A percentile compares a stretch with the other conserved stretches of the same genome.
These are phyloP conservation scores for Volucella bombylans DNA, from an alignment of 2,888 invertebrate genomes.

Conservation along the genomic window DNA sequence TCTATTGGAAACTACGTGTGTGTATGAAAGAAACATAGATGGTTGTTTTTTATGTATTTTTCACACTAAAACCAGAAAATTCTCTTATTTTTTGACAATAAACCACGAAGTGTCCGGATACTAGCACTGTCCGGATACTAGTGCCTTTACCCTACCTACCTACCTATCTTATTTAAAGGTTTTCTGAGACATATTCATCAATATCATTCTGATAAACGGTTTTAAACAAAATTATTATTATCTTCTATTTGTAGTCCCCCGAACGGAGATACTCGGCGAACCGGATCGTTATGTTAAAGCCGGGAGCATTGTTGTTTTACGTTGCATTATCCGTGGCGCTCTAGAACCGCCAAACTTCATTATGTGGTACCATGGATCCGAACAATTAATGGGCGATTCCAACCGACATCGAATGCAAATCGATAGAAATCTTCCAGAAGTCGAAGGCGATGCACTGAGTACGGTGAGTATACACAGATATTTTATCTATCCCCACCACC, in stretches of 20 bases:
- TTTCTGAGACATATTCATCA: too few species aligned
- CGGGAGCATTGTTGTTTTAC: conserved; percentile 93
- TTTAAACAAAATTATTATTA: neutral
- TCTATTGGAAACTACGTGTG: too few species aligned
- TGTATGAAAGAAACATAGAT: too few species aligned
- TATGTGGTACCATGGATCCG: conserved; percentile 92
- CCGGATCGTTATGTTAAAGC: conserved; percentile 95
- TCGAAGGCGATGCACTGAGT: conserved; percentile 80
- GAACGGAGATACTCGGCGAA: conserved; percentile 94
- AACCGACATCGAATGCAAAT: conserved; percentile 81
- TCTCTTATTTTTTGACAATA: too few species aligned
- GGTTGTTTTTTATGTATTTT: too few species aligned
- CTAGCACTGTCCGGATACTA: too few species aligned
- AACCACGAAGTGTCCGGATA: too few species aligned
- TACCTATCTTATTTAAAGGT: too few species aligned
- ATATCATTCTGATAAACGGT: too few species aligned
- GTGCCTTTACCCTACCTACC: too few species aligned
- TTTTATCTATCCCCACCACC: neutral
- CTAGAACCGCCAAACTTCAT: conserved; percentile 96
- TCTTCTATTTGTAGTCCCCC: conserved; percentile 87
- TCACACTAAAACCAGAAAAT: too few species aligned
- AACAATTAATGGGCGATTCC: conserved; percentile 81
- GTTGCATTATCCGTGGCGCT: conserved; percentile 95
- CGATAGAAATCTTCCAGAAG: conserved; percentile 81
- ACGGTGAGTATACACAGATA: conserved; percentile 79